A percentile compares a stretch with the other conserved stretches of the same genome.
Conservation (phyloP, 2,113 vertebrate genomes). For the Bufo bufo region DNA sequence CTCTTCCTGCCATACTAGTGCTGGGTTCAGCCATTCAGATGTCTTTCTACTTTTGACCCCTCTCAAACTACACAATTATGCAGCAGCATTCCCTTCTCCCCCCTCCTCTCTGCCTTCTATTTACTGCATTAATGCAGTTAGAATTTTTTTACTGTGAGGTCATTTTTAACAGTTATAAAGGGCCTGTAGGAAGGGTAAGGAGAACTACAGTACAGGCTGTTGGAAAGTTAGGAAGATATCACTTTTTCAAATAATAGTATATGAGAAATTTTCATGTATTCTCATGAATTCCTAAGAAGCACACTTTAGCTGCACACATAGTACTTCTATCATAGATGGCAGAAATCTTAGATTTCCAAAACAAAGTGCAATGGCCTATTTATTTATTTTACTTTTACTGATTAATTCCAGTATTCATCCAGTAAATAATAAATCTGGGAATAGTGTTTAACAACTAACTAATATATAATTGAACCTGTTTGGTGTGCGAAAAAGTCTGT, state of each 20-base stretch:
- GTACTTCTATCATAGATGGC: neutral
- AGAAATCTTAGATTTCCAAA: neutral
- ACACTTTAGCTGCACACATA: neutral
- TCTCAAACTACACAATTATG: neutral
- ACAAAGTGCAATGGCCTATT: neutral
- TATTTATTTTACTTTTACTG: neutral
- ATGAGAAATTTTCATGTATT: no score
- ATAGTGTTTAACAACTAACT: neutral
- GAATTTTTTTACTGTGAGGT: no score
- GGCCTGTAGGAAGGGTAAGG: neutral
- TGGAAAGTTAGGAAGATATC: no score
- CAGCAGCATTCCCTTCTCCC: neutral
- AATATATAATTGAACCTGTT: neutral
- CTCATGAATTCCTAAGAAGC: no score
- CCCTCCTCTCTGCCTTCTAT: neutral
- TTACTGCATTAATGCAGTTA: no score
- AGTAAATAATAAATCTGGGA: neutral
- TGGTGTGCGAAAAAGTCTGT: neutral
- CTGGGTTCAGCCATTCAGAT: no score
- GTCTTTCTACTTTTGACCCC: no score
- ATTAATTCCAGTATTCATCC: neutral
- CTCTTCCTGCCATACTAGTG: no score
- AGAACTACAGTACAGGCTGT: neutral
- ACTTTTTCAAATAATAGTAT: no score
- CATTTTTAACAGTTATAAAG: no score